Base-by-base conservation (phyloP, 2,113 vertebrate species). In the Brachyhypopomus gauderio region DNA sequence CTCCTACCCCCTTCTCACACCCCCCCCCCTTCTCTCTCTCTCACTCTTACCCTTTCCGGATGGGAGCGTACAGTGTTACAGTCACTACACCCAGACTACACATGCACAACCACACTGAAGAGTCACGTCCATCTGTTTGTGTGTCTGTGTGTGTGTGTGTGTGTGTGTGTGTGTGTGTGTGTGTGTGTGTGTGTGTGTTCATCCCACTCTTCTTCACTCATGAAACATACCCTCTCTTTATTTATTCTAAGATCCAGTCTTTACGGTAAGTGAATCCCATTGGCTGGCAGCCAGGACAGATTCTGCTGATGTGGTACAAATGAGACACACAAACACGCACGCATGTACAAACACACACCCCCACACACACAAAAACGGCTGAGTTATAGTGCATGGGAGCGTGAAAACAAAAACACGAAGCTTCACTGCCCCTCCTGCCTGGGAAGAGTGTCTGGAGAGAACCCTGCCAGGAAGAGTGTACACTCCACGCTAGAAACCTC, bases 71-170 rank as follows among this genome's bases (percentile, higher is more conserved):
- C 60, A 56, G 91, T 83, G 91, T 93, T 91, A 94, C 91, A 87
- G 84, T 89, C 89, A 87, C 80, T 96, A 93, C 93, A 94, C 89
- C 92, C 89, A 98, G 94, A 96, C 93, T 95, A 96, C 90, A 96
- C 93, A 95, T 82, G 84, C 89, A 85, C 85, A 89, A 89, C 86
- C 82, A 85, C 87, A 80, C 64, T 75, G 84, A 84, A 79, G 87
- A 91, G 90, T 85, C 86, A 6, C 41, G 7, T 52, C 30, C 30
- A 30, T 30, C 30, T 30, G 30, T 30, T 30, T 3, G 45, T 14
- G 71, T 48, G 63, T 78, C 9, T 52, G 84, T 82, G 85, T 84
- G 82, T 81, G 71, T 48, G 63, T 75, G 84, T 82, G 85, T 84
- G 82, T 81, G 70, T 48, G 63, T 75, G n/a, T n/a, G n/a, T n/a